Conservation (phyloP, 2,113 vertebrate species). For the Willisornis vidua region DNA sequence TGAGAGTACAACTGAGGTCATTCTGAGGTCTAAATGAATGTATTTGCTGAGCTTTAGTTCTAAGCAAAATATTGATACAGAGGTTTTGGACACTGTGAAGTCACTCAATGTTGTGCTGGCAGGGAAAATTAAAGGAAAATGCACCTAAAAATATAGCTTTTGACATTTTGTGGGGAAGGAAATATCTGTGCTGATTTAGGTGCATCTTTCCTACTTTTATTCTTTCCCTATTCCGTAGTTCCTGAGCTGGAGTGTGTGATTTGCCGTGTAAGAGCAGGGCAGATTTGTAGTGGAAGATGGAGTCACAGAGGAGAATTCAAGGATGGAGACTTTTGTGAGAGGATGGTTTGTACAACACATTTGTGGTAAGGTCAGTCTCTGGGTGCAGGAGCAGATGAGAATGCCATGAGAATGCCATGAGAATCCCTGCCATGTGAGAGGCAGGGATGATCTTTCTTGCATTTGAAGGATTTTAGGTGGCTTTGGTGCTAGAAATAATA, state of each 20-base stretch:
- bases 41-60: not conserved
- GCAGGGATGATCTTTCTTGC: not conserved
- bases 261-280: not conserved
- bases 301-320: not conserved
- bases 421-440: not conserved
- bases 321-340: too few relatives aligned
- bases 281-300: not conserved
- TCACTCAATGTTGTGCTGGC: not conserved
- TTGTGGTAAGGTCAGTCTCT: fast-evolving
- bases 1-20: not conserved
- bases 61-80: not conserved
- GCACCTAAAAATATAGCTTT: not conserved
- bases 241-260: not conserved
- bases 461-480: not conserved
- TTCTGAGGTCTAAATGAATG: not conserved
- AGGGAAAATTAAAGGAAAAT: not conserved
- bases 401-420: too few relatives aligned
- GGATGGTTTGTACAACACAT: fast-evolving
- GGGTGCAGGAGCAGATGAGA: not conserved
- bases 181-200: not conserved
- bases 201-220: not conserved
- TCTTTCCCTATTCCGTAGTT: not conserved
- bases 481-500: not conserved
- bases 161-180: not conserved
- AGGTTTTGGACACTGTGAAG: not conserved